Conservation (phyloP, 2,113 vertebrate genomes). For the Hemiprocne comata region DNA sequence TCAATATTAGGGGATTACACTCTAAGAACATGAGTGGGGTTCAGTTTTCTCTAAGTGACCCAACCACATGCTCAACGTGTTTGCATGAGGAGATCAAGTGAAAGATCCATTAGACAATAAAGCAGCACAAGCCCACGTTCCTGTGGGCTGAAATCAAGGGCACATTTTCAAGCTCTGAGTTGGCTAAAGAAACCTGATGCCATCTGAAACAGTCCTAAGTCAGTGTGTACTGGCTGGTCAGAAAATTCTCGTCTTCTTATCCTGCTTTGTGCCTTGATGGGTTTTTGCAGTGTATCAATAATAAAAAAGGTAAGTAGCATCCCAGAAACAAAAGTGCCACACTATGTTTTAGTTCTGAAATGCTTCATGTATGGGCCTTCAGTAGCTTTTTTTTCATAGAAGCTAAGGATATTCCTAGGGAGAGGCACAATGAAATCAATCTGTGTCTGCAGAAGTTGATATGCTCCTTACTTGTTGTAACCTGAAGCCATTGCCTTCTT, state of each 20-base stretch:
- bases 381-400: not conserved
- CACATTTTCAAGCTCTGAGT: constrained; percentile 61
- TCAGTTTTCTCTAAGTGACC: constrained; percentile 71
- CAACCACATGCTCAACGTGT: constrained; percentile 63
- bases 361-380: not conserved
- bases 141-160: constrained; percentile 69
- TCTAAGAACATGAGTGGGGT: constrained; percentile 68
- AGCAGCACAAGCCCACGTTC: constrained; percentile 67
- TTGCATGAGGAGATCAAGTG: constrained; percentile 67
- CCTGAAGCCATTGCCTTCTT: constrained; percentile 2
- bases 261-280: not conserved
- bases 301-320: not conserved
- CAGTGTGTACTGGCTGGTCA: not conserved
- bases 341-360: not conserved
- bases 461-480: constrained; percentile 43
- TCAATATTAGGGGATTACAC: constrained; percentile 73
- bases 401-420: not conserved
- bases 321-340: not conserved
- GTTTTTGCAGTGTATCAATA: not conserved
- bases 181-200: constrained; percentile 63
- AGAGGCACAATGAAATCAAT: not conserved
- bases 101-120: constrained; percentile 72
- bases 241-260: constrained; percentile 2
- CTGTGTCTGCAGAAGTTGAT: constrained; percentile 35
- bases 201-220: constrained; percentile 8